Evolutionary conservation across 1,140 invertebrate species (phyloP), one percentile per base, ranked within the genome.

Genomic region (Oryctes rhinoceros): DNA sequence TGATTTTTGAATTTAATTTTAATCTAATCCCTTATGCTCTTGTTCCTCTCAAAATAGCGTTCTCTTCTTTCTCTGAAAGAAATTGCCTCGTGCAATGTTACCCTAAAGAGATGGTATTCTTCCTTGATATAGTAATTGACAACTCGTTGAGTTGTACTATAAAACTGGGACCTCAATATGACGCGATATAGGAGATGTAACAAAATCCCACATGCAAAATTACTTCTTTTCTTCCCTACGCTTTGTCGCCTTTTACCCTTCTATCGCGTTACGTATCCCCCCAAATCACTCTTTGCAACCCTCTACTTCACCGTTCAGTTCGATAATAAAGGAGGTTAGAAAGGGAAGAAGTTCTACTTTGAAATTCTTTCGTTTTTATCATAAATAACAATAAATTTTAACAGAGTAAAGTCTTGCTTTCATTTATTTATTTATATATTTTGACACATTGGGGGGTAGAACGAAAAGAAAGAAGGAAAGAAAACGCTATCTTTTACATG

Each of bases 331-430:
- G 65, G 13, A 11, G 30, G 65, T 53, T 53, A 67, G 65, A 24
- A 24, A 67, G 20, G 18, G 65, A 24, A 18, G 6, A 67, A 67
- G 65, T 67, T 62, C 5, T 62, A 62, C 53, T 62, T 35, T 30
- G 65, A 67, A 67, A 24, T 67, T 35, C 18, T 67, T 67, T 24
- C 65, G n/a, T 30, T 53, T 53, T 13, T 24, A 13, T 24, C 18
- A 67, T 67, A 67, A 67, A 67, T 67, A 67, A 67, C 65, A 67
- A 67, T 67, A 67, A 67, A 67, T 67, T 67, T 67, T 67, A 67
- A 67, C 24, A 67, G 65, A 6, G 18, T 67, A 67, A 67, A 67
- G 65, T 24, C 18, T 30, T 11, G 18, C 3, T 30, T 67, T 67
- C 18, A 67, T 67, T 67, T 67, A 67, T 67, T 67, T 67, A 67